Evolutionary conservation across 2,797 vertebrate genomes (phyloP).

Genomic region (Tenualosa thibaudeaui): DNA sequence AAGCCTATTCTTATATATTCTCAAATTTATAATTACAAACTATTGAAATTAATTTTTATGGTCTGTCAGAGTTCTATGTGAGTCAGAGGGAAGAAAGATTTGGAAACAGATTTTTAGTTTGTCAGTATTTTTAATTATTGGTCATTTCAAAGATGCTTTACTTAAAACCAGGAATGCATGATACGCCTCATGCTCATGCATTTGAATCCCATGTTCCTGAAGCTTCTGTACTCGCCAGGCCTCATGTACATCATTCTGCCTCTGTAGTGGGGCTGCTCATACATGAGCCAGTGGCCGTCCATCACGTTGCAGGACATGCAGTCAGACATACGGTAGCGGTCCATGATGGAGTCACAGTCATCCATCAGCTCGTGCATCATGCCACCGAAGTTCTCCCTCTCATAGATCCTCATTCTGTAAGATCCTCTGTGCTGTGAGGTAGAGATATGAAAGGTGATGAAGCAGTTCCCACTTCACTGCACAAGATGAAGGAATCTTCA

Average conservation of each 20-base stretch:
- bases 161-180: slow-evolving; percentile 47
- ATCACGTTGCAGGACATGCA: slow-evolving; percentile 67
- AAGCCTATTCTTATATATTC: too few relatives aligned
- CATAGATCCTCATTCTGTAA: slow-evolving; percentile 69
- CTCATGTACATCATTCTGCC: slow-evolving; percentile 67
- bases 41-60: neutral
- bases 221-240: slow-evolving; percentile 68
- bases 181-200: slow-evolving; percentile 61
- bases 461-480: neutral
- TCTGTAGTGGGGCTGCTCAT: slow-evolving; percentile 65
- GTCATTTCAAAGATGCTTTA: neutral
- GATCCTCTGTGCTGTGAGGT: slow-evolving; percentile 61
- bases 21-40: too few relatives aligned
- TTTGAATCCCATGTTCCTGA: slow-evolving; percentile 59
- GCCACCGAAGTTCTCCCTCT: slow-evolving; percentile 68
- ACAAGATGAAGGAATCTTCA: neutral
- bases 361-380: slow-evolving; percentile 61
- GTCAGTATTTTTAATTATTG: neutral
- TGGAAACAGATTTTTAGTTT: neutral
- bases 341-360: slow-evolving; percentile 62
- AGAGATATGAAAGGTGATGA: neutral
- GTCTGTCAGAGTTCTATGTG: neutral
- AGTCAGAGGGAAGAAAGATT: neutral
- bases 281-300: slow-evolving; percentile 71
- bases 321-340: slow-evolving; percentile 63